Conservation (phyloP, 2,888 invertebrate genomes). For the Prosopocoilus inquinatus region DNA sequence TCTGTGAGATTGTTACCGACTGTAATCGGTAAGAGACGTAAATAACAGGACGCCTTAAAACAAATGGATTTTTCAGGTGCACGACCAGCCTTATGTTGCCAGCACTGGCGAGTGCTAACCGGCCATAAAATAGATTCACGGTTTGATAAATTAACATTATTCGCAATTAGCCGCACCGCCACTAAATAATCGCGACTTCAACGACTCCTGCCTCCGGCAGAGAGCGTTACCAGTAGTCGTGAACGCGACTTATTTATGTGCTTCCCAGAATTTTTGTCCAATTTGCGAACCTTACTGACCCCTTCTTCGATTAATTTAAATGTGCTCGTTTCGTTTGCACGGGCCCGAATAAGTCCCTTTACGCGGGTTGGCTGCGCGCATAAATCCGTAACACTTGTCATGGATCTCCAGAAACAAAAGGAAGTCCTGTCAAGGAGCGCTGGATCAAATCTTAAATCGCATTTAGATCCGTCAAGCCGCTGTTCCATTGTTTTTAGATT, state of each 20-base stretch:
- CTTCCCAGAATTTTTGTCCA: too few species aligned
- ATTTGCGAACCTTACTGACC: too few species aligned
- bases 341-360: not conserved
- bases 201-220: slow-evolving; percentile 14
- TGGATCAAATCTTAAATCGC: slow-evolving; percentile 45
- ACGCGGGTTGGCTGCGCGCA: not conserved
- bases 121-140: slow-evolving; percentile 38
- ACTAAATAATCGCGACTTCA: slow-evolving; percentile 32
- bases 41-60: slow-evolving; percentile 31
- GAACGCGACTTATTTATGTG: too few species aligned
- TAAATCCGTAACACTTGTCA: slow-evolving; percentile 44
- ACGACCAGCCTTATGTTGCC: slow-evolving; percentile 33
- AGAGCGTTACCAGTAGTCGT: too few species aligned
- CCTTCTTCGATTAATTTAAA: not conserved
- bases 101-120: slow-evolving; percentile 30
- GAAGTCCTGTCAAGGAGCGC: slow-evolving; percentile 44
- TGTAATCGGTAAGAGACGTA: slow-evolving; percentile 30
- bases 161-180: slow-evolving; percentile 40
- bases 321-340: slow-evolving; percentile 1
- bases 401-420: slow-evolving; percentile 46
- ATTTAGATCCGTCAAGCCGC: slow-evolving; percentile 45
- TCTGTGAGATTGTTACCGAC: slow-evolving; percentile 6
- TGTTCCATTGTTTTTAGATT: slow-evolving; percentile 46
- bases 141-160: slow-evolving; percentile 42
- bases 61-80: slow-evolving; percentile 34